A percentile compares a stretch with the other conserved stretches of the same genome.
Evolutionary conservation across 1,140 invertebrate genomes (phyloP).

Genomic region (Thaumatotibia leucotreta): DNA sequence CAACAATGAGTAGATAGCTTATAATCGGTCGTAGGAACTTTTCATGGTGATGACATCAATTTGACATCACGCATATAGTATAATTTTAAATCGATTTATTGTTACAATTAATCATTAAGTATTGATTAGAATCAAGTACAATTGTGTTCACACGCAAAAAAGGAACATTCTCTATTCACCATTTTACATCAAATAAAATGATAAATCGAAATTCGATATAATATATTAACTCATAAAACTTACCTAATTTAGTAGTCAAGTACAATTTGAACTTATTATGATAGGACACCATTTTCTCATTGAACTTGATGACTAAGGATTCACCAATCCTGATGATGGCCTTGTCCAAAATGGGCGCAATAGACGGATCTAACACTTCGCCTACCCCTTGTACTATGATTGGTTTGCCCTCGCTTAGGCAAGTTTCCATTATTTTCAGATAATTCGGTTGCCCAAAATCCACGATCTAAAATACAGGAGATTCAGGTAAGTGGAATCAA

Average conservation of each 20-base stretch:
- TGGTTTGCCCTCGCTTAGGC: constrained; percentile 81
- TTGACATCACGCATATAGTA: too few species aligned
- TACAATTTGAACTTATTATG: constrained; percentile 88
- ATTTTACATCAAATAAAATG: too few species aligned
- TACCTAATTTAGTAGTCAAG: constrained; percentile 90
- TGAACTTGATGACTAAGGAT: constrained; percentile 86
- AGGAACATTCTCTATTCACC: too few species aligned
- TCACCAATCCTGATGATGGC: constrained; percentile 83
- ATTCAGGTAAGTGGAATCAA: background rate
- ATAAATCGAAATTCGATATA: too few species aligned
- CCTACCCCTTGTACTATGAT: constrained; percentile 89
- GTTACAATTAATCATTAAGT: too few species aligned
- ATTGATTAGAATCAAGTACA: too few species aligned
- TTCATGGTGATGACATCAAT: too few species aligned
- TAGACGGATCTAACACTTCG: constrained; percentile 87
- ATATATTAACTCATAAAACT: constrained; percentile 26
- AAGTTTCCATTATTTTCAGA: constrained; percentile 82
- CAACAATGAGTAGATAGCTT: too few species aligned
- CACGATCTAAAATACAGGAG: constrained; percentile 75
- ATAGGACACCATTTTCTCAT: constrained; percentile 92
- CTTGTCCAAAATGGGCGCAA: constrained; percentile 85
- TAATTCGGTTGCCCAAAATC: constrained; percentile 87
- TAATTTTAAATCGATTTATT: too few species aligned
- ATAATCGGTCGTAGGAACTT: too few species aligned
- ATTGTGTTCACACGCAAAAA: too few species aligned